Conservation (phyloP, 2,113 vertebrate species). For the Tragulus kanchil region DNA sequence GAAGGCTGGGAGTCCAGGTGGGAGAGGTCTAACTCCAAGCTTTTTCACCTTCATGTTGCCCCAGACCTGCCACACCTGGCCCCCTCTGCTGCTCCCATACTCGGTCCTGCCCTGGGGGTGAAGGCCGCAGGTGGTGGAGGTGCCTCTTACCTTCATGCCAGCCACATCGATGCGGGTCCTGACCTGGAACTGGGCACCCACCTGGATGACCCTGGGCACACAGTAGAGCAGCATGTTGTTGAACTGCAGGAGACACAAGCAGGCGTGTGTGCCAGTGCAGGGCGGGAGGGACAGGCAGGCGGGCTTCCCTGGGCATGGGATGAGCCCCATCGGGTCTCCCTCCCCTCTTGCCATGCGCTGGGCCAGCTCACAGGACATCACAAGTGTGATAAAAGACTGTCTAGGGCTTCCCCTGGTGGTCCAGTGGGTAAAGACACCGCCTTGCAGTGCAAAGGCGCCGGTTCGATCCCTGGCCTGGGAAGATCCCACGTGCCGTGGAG, state of each 20-base stretch:
- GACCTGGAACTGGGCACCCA: conserved; percentile 89
- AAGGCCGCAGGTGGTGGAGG: rapidly evolving
- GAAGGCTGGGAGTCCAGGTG: background rate
- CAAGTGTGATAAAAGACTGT: no score
- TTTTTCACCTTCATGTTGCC: background rate
- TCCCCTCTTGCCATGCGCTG: background rate
- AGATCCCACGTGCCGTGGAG: no score
- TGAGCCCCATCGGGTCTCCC: rapidly evolving
- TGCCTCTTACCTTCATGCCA: conserved; percentile 87
- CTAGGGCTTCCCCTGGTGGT: no score
- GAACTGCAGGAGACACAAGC: conserved; percentile 83
- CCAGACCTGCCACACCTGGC: no score
- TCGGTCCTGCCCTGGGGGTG: rapidly evolving
- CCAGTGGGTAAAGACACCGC: no score
- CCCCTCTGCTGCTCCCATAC: no score
- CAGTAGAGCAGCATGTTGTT: conserved; percentile 92
- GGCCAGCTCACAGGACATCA: background rate
- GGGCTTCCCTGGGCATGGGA: rapidly evolving
- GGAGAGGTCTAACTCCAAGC: background rate
- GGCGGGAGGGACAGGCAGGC: rapidly evolving
- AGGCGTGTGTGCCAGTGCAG: rapidly evolving
- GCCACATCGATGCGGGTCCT: conserved; percentile 86
- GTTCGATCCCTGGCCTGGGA: no score
- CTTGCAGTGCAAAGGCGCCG: no score
- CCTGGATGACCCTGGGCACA: conserved; percentile 88